Conservation (phyloP, 2,797 vertebrate genomes). For the Protosalanx chinensis region DNA sequence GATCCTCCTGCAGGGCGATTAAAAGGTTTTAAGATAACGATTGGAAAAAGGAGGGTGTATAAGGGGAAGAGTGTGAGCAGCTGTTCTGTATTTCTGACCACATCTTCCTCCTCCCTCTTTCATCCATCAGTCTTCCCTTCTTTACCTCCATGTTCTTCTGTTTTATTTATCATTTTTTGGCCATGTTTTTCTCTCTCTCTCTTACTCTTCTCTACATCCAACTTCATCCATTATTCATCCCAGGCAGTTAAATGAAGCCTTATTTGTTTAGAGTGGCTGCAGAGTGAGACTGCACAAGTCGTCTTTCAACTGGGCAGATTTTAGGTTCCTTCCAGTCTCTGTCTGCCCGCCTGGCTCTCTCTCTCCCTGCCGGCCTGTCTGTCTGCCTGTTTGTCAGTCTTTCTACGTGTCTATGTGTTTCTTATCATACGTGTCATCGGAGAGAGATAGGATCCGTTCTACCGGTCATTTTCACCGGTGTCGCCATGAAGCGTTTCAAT, state of each 20-base stretch:
- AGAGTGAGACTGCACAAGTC: neutral
- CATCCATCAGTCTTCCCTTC: neutral
- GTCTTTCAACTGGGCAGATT: neutral
- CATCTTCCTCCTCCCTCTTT: neutral
- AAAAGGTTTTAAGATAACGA: neutral
- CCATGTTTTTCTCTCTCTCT: no score
- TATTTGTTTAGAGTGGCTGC: neutral
- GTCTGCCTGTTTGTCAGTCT: neutral
- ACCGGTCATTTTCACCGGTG: no score
- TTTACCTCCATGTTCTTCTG: neutral
- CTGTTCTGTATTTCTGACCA: neutral
- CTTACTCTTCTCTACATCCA: neutral
- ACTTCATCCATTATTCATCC: neutral
- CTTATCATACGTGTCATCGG: no score
- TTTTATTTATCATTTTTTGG: neutral
- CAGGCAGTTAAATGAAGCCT: neutral
- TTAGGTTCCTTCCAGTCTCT: neutral
- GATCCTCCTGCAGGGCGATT: neutral
- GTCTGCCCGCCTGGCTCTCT: neutral
- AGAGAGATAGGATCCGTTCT: no score
- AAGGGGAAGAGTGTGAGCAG: neutral
- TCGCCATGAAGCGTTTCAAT: neutral
- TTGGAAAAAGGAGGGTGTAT: neutral
- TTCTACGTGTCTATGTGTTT: neutral
- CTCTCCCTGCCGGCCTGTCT: neutral